These are phyloP conservation scores for Linhomoeus sp. DNA, from an alignment of 2,888 invertebrate species.

Conservation along the genomic window DNA sequence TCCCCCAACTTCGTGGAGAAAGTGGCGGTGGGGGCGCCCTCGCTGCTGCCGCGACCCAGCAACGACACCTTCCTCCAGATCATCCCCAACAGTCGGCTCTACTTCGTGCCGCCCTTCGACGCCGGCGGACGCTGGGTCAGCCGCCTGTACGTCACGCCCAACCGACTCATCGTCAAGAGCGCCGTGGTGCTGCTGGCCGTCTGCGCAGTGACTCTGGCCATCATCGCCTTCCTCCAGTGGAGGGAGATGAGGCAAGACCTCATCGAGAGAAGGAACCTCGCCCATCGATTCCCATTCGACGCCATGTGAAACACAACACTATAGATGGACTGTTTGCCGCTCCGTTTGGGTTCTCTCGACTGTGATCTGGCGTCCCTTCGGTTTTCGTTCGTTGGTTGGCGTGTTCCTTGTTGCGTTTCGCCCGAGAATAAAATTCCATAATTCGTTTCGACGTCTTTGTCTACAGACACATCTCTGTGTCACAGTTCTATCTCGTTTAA, in stretches of 20 bases:
- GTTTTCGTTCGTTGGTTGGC: no score
- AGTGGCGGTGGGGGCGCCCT: slow-evolving; percentile 48
- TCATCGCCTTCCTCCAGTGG: slow-evolving; percentile 18
- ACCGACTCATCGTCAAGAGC: slow-evolving; percentile 18
- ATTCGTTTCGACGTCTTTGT: no score
- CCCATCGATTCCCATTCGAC: slow-evolving; percentile 27
- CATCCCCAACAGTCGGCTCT: slow-evolving; percentile 92
- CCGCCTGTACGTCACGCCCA: slow-evolving; percentile 25
- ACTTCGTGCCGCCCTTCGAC: slow-evolving; percentile 59
- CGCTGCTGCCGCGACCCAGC: neutral
- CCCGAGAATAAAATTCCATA: no score
- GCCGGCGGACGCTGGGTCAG: slow-evolving; percentile 13
- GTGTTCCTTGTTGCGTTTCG: no score
- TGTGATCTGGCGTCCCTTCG: no score
- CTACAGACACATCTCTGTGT: no score
- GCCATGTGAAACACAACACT: no score
- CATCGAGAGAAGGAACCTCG: slow-evolving; percentile 19
- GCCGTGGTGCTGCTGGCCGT: slow-evolving; percentile 12
- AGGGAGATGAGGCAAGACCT: slow-evolving; percentile 19
- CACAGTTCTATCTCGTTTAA: no score
- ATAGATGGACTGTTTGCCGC: no score
- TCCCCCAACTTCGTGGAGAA: slow-evolving; percentile 92
- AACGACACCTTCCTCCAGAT: slow-evolving; percentile 9
- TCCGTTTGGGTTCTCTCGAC: no score
- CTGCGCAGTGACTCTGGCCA: slow-evolving; percentile 18